Evolutionary conservation across 2,888 invertebrate genomes (phyloP), one percentile per base, ranked within the genome.

Genomic region (Synanthedon formicaeformis): DNA sequence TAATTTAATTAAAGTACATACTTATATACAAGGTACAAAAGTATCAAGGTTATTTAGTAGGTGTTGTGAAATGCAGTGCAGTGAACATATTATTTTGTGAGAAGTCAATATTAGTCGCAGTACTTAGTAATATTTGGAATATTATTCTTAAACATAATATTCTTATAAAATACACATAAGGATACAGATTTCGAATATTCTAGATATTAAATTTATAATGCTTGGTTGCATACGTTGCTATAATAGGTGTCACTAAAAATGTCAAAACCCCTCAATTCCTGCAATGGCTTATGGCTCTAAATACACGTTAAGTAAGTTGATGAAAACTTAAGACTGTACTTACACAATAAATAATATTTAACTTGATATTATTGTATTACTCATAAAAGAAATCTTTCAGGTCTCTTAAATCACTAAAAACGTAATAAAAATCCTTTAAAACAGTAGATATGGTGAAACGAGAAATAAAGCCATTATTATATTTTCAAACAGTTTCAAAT

Each of bases 21-120:
- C 60, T 52, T 66, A 67, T 75, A 72, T 73, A 77, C 73, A 75
- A 72, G 73, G 76, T 79, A 80, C 69, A 76, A 77, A 78, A 75
- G 70, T 74, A 69, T 74, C 66, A 67, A 63, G 51, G 56, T 56
- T 59, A 53, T 23, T 40, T 12, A 51, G 34, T 34, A 34, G 34
- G 34, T 34, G 34, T 50, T 34, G 34, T 48, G 51, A 55, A 52
- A 41, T 54, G 45, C 53, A 56, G 11, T 14, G 10, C 56, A 56
- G 11, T 14, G 10, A 55, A 56, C 50, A 45, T 18, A 57, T 55
- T 59, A 52, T 58, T 54, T 58, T 51, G 52, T 57, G 54, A 41
- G 54, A 57, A 54, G 51, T n/a, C 49, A 50, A 53, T 52, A 52
- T 52, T 53, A 52, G 53, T 54, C 51, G 48, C n/a, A 55, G 54